phyloP scores from a whole-genome alignment of 1,140 invertebrate genomes.

The Heliconius hermathena region DNA sequence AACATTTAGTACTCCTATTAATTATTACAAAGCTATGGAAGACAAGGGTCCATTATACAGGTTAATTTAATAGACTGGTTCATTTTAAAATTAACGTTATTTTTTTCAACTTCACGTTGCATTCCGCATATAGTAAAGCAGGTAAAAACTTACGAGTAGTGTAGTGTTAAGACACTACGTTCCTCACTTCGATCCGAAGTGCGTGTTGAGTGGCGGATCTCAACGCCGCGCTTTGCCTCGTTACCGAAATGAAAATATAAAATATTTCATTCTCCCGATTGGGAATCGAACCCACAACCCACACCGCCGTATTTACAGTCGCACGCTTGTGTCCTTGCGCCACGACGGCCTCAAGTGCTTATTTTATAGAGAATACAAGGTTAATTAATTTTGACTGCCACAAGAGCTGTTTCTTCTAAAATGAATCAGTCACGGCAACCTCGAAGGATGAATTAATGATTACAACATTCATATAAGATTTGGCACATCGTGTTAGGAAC shows the following conservation, averaged over 20 bases:
- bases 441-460: constrained; percentile 25
- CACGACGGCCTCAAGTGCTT: neutral
- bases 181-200: too few relatives aligned
- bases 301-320: too few relatives aligned
- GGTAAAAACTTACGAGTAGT: too few relatives aligned
- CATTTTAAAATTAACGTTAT: constrained; percentile 26
- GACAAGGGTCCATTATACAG: constrained; percentile 62
- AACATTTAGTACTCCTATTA: constrained; percentile 47
- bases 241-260: too few relatives aligned
- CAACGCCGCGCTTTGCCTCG: too few relatives aligned
- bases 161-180: too few relatives aligned
- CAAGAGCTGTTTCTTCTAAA: constrained; percentile 13
- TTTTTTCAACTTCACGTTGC: too few relatives aligned
- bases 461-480: constrained; percentile 50
- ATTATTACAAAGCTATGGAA: constrained; percentile 72
- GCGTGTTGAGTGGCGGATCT: too few relatives aligned
- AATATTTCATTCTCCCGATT: too few relatives aligned
- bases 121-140: too few relatives aligned
- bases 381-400: neutral
- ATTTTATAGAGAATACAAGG: neutral
- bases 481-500: constrained; percentile 52
- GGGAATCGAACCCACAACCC: too few relatives aligned
- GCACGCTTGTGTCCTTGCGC: neutral
- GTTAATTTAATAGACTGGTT: constrained; percentile 23
- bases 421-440: constrained; percentile 16